phyloP scores from a whole-genome alignment of 2,888 invertebrate species.

The Lysandra bellargus region DNA sequence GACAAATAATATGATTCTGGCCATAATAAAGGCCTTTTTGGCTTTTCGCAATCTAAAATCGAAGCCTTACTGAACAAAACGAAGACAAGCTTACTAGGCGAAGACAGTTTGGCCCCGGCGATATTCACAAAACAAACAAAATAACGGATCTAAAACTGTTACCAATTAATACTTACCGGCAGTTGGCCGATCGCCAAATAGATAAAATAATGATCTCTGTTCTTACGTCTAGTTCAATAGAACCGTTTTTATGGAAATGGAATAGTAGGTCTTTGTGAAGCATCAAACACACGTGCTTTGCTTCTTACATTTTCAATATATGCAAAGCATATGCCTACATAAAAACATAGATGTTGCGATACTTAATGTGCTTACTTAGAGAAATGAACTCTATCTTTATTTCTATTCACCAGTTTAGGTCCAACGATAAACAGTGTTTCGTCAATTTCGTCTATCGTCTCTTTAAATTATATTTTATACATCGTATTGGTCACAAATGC shows the following conservation, averaged over 20 bases:
- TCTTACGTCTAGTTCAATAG: not conserved
- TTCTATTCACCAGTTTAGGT: too few relatives aligned
- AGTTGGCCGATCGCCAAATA: constrained; percentile 26
- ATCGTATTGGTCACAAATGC: too few relatives aligned
- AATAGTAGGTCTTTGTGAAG: constrained; percentile 8
- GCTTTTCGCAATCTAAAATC: not conserved
- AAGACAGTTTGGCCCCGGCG: constrained; percentile 14
- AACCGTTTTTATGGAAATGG: constrained; percentile 8
- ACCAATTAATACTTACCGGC: constrained; percentile 20
- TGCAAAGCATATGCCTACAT: too few relatives aligned
- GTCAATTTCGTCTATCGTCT: not conserved
- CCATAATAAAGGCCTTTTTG: not conserved
- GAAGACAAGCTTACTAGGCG: not conserved
- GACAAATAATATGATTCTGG: not conserved
- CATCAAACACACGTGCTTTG: not conserved
- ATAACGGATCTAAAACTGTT: not conserved
- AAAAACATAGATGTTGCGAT: too few relatives aligned
- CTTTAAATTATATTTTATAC: too few relatives aligned
- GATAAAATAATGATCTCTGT: constrained; percentile 20
- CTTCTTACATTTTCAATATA: not conserved
- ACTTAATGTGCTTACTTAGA: too few relatives aligned
- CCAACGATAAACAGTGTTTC: not conserved
- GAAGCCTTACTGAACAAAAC: not conserved
- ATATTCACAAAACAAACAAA: constrained; percentile 24
- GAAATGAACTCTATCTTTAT: too few relatives aligned